Evolutionary conservation across 2,113 vertebrate genomes (phyloP).

Genomic region (Limanda limanda): DNA sequence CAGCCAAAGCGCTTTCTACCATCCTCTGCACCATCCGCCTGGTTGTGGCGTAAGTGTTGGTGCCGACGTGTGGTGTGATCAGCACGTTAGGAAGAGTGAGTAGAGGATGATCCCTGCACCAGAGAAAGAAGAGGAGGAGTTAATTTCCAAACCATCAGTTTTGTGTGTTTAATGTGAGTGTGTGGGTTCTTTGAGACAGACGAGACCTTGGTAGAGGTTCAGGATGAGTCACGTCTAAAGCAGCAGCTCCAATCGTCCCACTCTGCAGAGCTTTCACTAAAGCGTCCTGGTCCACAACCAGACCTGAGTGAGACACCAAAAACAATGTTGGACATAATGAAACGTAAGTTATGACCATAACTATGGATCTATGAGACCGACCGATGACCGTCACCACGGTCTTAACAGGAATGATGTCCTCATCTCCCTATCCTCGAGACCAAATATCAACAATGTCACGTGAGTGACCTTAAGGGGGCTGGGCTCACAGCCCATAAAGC

Average conservation of each 20-base stretch:
- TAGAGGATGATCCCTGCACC: slow-evolving; percentile 73
- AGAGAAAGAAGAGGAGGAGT: slow-evolving; percentile 4
- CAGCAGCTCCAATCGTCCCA: slow-evolving; percentile 65
- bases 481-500: no score
- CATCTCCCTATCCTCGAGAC: no score
- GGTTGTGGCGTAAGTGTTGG: slow-evolving; percentile 49
- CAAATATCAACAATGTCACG: no score
- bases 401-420: no score
- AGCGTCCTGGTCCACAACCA: slow-evolving; percentile 81
- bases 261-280: slow-evolving; percentile 78
- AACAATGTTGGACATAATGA: background rate
- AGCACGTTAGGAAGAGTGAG: slow-evolving; percentile 69
- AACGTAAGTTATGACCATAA: no score
- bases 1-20: slow-evolving; percentile 70
- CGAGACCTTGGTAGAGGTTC: slow-evolving; percentile 83
- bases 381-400: no score
- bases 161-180: background rate
- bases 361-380: no score
- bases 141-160: background rate
- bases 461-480: no score
- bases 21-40: slow-evolving; percentile 53
- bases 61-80: slow-evolving; percentile 70
- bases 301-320: slow-evolving; percentile 62
- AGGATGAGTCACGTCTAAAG: slow-evolving; percentile 80
- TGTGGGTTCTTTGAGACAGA: background rate